Evolutionary conservation across 2,888 invertebrate species (phyloP), one percentile per base, ranked within the genome.

Genomic region (Tryphoninae sp.): DNA sequence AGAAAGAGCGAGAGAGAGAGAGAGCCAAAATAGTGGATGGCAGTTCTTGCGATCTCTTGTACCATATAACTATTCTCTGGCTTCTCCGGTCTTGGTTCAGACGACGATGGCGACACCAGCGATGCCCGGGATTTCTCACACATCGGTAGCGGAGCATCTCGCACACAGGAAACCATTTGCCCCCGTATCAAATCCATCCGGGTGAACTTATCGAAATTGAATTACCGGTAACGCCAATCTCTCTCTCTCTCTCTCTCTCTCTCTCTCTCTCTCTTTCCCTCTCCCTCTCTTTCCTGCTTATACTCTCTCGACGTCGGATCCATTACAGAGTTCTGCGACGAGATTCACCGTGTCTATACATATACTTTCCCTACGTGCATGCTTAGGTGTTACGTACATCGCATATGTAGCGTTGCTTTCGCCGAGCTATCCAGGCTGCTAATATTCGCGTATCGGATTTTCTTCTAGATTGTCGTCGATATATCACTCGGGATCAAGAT

Each of bases 161-260:
- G 49, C 62, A 23, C 13, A 40, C 68, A 16, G 55, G n/a, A 69
- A 55, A 68, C 55, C 40, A n/a, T 75, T 75, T 75, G 73, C 13
- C 23, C 45, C 40, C 58, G 64, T 69, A 78, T 71, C 59, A 78
- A 81, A 78, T 81, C 69, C 42, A 62, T 78, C 73, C 26, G 16
- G 69, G 64, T 42, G 65, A 61, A 55, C 71, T 78, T 78, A 75
- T 78, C 78, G 71, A 75, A 81, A 81, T 78, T 74, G 61, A 78
- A 72, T 81, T 53, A 81, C 69, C 42, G 69, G 42, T 22, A 23
- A 75, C 19, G 59, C 22, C 59, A 33, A 42, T 49, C 61, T 51
- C 65, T 42, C 61, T 53, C 19, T 19, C 49, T 40, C 22, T 22
- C 42, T 40, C 53, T n/a, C 53, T 67, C 51, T 16, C 13, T 51